Conservation (phyloP, 53 echinoderm and acorn worm species). For the Patiria pectinifera region DNA sequence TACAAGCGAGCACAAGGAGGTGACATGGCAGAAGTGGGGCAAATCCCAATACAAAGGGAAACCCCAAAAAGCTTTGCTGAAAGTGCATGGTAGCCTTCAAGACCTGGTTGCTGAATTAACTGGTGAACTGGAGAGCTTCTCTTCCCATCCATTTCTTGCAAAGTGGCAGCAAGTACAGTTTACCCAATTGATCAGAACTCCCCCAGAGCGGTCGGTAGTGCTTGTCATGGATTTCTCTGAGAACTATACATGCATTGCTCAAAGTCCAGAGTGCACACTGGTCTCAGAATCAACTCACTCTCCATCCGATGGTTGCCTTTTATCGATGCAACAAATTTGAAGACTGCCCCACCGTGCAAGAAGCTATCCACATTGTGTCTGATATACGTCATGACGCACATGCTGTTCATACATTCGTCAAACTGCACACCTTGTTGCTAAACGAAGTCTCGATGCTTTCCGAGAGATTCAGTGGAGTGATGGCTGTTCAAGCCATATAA, state of each 20-base stretch:
- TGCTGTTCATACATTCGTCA: no score
- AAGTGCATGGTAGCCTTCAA: constrained; percentile 37
- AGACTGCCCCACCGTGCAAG: background rate
- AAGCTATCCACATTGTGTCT: no score
- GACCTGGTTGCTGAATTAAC: constrained; percentile 24
- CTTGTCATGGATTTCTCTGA: constrained; percentile 72
- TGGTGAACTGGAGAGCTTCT: constrained; percentile 54
- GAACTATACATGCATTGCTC: constrained; percentile 58
- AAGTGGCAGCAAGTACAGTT: constrained; percentile 67
- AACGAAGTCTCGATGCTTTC: no score
- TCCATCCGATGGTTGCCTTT: constrained; percentile 53
- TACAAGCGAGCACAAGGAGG: no score
- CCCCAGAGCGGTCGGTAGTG: constrained; percentile 10
- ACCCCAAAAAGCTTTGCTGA: constrained; percentile 28
- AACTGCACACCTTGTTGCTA: no score
- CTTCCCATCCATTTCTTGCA: constrained; percentile 58
- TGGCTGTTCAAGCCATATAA: no score
- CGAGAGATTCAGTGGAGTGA: no score
- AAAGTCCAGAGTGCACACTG: constrained; percentile 80
- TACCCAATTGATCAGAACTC: constrained; percentile 27
- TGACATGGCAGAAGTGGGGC: constrained; percentile 52
- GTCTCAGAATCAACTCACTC: constrained; percentile 60
- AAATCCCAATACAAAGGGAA: constrained; percentile 9
- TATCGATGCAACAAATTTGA: constrained; percentile 22
- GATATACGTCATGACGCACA: no score